Evolutionary conservation across 2,797 vertebrate species (phyloP), one percentile per base, ranked within the genome.

Genomic region (Lerista edwardsae): DNA sequence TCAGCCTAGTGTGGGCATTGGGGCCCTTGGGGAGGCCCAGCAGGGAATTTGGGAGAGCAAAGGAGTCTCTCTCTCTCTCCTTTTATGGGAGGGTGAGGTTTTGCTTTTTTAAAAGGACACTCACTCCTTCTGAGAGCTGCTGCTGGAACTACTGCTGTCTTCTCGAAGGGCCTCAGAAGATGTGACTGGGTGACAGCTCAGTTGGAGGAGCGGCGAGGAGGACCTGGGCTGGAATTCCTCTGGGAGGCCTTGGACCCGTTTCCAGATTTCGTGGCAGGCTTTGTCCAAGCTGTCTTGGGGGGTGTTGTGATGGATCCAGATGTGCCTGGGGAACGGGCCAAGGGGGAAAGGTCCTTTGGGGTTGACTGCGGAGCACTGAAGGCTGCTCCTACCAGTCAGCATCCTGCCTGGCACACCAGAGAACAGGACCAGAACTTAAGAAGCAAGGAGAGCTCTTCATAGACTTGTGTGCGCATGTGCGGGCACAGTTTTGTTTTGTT

Each of bases 231-330:
- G 93, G 81, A 95, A 85, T 68, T 90, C 92, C 6, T 90, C 86
- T 0, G 94, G 75, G 11, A 94, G 91, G 3, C 81, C 83, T 67
- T 95, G 95, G 2, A 92, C 94, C 0, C 94, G 94, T 17, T 95
- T 95, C 96, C 97, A 96, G 91, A 98, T 97, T 84, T 89, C 92
- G 21, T 94, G 89, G 88, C 97, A 98, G 68, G 95, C 91, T 15
- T 91, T 79, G 65, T 98, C 97, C 87, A 97, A 86, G 61, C 91
- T 84, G 74, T 98, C 97, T 36, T 74, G 80, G 0, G 97, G 97
- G 1, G 94, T 96, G 34, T 94, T 87, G 2, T 94, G 94, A 55
- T 97, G 96, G 75, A 96, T 96, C 97, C 97, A 98, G 77, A 94
- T 93, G 75, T 93, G 94, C 83, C 97, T 94, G 7, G 97, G 97